A percentile compares a stretch with the other conserved stretches of the same genome.
phyloP scores from a whole-genome alignment of 2,888 invertebrate species.

The Hirtodrosophila cameraria region DNA sequence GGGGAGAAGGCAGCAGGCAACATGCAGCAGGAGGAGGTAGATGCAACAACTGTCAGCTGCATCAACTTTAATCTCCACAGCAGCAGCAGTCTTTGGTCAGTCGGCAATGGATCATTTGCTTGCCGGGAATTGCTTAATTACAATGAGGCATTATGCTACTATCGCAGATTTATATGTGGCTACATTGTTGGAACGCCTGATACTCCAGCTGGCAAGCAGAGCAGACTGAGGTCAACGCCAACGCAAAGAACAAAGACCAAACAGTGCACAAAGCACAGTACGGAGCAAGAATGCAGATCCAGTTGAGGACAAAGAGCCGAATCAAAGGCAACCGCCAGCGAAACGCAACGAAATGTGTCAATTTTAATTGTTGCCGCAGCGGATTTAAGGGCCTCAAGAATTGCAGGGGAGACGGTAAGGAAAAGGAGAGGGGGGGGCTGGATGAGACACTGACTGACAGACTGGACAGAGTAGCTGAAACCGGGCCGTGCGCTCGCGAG shows the following conservation, averaged over 20 bases:
- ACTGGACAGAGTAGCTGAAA: conserved; percentile 6
- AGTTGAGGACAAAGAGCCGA: conserved; percentile 48
- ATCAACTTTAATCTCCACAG: too few species aligned
- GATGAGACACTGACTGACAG: conserved; percentile 28
- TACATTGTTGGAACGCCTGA: not conserved
- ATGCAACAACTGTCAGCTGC: conserved; percentile 21
- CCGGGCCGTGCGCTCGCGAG: conserved; percentile 14
- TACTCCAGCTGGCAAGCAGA: conserved; percentile 25
- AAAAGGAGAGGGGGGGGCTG: not conserved
- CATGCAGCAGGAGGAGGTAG: not conserved
- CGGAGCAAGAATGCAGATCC: conserved; percentile 50
- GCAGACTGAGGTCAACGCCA: conserved; percentile 53
- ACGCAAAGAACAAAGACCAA: conserved; percentile 72
- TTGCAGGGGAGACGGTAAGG: not conserved
- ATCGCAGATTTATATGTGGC: conserved; percentile 55
- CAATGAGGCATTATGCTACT: conserved; percentile 44
- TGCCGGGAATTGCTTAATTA: conserved; percentile 73
- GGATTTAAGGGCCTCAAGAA: conserved; percentile 68
- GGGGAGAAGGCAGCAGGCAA: not conserved
- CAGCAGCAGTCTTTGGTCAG: not conserved
- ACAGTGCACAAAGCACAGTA: too few species aligned
- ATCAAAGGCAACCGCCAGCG: conserved; percentile 62
- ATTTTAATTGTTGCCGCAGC: conserved; percentile 80
- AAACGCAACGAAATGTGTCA: conserved; percentile 81
- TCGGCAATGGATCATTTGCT: conserved; percentile 27